A percentile compares a stretch with the other conserved stretches of the same genome.
These are phyloP conservation scores for Toxotes jaculatrix DNA, from an alignment of 2,113 vertebrate species.

Conservation along the genomic window DNA sequence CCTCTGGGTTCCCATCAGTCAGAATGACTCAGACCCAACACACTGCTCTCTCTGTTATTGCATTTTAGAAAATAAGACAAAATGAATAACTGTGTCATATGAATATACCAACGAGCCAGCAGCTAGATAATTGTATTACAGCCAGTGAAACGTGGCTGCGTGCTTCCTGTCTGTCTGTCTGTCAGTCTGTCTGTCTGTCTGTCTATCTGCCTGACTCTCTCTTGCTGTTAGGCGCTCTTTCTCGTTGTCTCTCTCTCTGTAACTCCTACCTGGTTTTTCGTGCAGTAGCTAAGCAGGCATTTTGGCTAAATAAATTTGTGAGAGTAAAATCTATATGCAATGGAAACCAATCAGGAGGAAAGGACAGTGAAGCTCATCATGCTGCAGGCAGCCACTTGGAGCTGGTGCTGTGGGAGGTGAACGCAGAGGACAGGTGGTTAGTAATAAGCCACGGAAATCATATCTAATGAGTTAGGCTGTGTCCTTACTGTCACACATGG, in stretches of 20 bases:
- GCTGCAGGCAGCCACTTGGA: conserved; percentile 42
- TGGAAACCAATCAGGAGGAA: conserved; percentile 36
- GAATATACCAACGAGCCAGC: conserved; percentile 55
- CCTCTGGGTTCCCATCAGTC: conserved; percentile 48
- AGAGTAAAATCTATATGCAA: conserved; percentile 51
- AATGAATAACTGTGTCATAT: conserved; percentile 64
- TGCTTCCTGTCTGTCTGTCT: background rate
- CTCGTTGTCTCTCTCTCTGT: conserved; percentile 2
- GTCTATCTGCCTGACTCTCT: conserved; percentile 25
- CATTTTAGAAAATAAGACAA: conserved; percentile 58
- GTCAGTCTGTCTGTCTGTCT: too few species aligned
- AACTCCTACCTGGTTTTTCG: conserved; percentile 2
- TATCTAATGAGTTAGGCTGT: conserved; percentile 19
- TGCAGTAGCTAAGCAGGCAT: conserved; percentile 20
- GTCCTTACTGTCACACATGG: background rate
- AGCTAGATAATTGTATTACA: conserved; percentile 66
- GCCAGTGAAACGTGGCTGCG: conserved; percentile 55
- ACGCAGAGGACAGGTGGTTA: conserved; percentile 34
- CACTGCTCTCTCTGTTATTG: conserved; percentile 47
- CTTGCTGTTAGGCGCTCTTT: background rate
- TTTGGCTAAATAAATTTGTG: conserved; percentile 45
- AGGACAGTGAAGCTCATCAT: conserved; percentile 12
- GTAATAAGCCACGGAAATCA: conserved; percentile 26
- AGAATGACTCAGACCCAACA: conserved; percentile 56
- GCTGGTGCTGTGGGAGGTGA: conserved; percentile 32